These are phyloP conservation scores for Passer montanus DNA, from an alignment of 2,113 vertebrate species.

Conservation along the genomic window DNA sequence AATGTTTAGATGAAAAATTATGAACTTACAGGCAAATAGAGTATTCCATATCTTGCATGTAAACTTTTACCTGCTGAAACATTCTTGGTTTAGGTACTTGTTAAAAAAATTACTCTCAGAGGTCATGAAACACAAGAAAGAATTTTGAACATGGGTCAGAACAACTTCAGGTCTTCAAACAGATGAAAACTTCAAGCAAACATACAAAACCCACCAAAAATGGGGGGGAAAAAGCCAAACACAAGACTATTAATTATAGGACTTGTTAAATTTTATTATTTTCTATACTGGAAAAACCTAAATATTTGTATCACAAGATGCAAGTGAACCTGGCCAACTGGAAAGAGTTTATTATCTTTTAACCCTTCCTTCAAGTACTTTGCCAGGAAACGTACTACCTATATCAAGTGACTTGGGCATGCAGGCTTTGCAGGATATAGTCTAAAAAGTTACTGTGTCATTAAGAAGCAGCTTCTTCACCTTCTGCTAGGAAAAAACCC, in stretches of 20 bases:
- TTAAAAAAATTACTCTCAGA: not conserved
- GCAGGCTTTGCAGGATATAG: not conserved
- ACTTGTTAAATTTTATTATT: not conserved
- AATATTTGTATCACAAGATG: not conserved
- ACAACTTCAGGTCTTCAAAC: not conserved
- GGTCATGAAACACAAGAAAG: not conserved
- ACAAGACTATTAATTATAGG: not conserved
- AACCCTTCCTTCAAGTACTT: not conserved
- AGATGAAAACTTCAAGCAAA: not conserved
- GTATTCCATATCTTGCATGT: not conserved
- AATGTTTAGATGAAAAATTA: not conserved
- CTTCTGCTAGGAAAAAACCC: not conserved
- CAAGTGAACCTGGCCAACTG: not conserved
- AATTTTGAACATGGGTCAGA: not conserved
- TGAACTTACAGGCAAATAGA: not conserved
- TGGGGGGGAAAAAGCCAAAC: rapidly evolving
- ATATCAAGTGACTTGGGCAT: not conserved
- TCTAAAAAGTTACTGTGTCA: not conserved
- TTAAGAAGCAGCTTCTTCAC: not conserved
- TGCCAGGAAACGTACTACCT: not conserved
- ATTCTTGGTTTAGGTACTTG: not conserved
- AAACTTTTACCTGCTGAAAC: not conserved
- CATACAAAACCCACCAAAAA: not conserved
- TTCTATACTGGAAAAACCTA: not conserved
- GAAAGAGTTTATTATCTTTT: not conserved